Evolutionary conservation across 2,888 invertebrate genomes (phyloP), one percentile per base, ranked within the genome.

Genomic region (Sphaerolaimus hirsutus): DNA sequence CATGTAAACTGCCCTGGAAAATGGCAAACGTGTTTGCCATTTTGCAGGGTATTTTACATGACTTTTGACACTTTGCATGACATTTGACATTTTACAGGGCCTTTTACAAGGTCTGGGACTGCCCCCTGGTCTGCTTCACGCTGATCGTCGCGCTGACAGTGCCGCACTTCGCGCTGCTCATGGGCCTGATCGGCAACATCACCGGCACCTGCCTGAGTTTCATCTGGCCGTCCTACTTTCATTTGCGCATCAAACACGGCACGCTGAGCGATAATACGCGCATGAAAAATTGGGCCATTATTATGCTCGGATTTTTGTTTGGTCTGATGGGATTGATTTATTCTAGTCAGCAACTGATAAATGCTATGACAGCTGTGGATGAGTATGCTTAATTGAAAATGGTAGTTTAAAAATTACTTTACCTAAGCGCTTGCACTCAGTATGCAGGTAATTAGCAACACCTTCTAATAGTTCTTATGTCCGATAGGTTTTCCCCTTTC

Each of bases 221-320:
- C 66, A 87, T 99, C 55, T 99, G 97, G 97, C 97, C 97, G 0
- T 91, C 89, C 55, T 89, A 89, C 63, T 97, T 97, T 66, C 91
- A 99, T 64, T 71, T 97, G 46, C 81, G 81, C 63, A 71, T 97
- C 55, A 91, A 89, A 64, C 76, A 83, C 17, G 76, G 77, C 57
- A 74, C 75, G 40, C 71, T 97, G 64, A 79, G 52, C 14, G 50
- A 55, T 12, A 5, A 17, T 2, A 17, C 2, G 2, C 12, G 23
- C 4, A 7, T 3, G 10, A 44, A 22, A 7, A 37, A 38, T 76
- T 75, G 64, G 74, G 75, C 81, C 65, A 86, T 97, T 52, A 93
- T 97, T 52, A 75, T 75, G 51, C 71, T 91, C 38, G 93, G 97
- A 3, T 73, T 83, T 32, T 70, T 86, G n/a, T 89, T 89, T 60